A percentile compares a stretch with the other conserved stretches of the same genome.
phyloP scores from a whole-genome alignment of 2,113 vertebrate genomes.

The Cynocephalus volans region DNA sequence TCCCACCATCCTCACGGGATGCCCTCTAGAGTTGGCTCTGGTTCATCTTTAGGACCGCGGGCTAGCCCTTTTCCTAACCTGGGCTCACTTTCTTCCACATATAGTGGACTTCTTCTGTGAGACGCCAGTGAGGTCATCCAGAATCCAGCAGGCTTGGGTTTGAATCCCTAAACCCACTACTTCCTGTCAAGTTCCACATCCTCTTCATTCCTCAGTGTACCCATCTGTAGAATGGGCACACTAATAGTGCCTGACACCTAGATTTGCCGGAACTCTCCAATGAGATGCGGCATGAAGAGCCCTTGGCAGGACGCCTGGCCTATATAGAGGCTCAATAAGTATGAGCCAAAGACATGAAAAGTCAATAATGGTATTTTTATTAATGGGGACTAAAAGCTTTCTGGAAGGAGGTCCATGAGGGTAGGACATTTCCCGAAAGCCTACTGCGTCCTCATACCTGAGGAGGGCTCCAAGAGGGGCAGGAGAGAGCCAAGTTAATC shows the following conservation, averaged over 20 bases:
- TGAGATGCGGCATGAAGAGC: not conserved
- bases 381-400: slow-evolving; percentile 46
- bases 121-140: not conserved
- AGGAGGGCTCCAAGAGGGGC: not conserved
- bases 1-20: not conserved
- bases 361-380: slow-evolving; percentile 37
- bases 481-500: not conserved
- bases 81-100: not conserved
- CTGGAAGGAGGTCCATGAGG: not conserved
- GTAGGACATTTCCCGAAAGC: not conserved
- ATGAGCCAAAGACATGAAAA: not conserved
- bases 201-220: not conserved
- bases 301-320: not conserved
- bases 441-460: not conserved
- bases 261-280: not conserved
- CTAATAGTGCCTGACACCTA: too few relatives aligned
- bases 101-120: not conserved
- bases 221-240: slow-evolving; percentile 18
- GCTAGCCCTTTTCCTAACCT: not conserved
- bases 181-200: not conserved
- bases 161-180: not conserved
- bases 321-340: not conserved
- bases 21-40: not conserved
- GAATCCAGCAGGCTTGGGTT: not conserved
- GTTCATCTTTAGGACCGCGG: not conserved